These are phyloP conservation scores for Leptoteleia sp. DNA, from an alignment of 1,140 invertebrate genomes.

Conservation along the genomic window DNA sequence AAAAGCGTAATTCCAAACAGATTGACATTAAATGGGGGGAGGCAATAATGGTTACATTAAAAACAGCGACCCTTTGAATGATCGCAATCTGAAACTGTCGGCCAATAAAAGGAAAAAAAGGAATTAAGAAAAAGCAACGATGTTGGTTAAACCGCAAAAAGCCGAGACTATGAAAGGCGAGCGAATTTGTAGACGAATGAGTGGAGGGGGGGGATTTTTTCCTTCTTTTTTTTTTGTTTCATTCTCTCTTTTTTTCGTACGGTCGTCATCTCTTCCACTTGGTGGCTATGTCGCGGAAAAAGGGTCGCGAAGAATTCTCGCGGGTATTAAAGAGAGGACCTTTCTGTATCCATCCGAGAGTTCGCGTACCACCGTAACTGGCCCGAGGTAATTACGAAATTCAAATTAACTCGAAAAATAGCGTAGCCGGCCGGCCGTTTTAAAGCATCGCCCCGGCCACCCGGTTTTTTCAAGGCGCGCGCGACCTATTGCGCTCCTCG, in stretches of 20 bases:
- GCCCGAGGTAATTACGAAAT: slow-evolving; percentile 81
- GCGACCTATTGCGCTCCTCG: slow-evolving; percentile 72
- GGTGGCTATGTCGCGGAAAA: slow-evolving; percentile 63
- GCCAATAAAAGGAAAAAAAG: slow-evolving; percentile 23
- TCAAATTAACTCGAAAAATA: slow-evolving; percentile 82
- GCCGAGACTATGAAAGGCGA: slow-evolving; percentile 39
- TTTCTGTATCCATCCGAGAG: slow-evolving; percentile 77
- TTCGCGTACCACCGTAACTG: slow-evolving; percentile 70
- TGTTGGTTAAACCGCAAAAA: slow-evolving; percentile 36
- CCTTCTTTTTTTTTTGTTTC: too few relatives aligned
- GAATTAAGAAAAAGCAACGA: too few relatives aligned
- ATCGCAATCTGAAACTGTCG: slow-evolving; percentile 16
- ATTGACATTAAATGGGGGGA: too few relatives aligned
- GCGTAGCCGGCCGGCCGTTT: slow-evolving; percentile 75
- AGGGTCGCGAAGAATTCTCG: slow-evolving; percentile 74
- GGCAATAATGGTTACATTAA: neutral
- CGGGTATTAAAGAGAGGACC: slow-evolving; percentile 78
- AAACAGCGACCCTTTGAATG: slow-evolving; percentile 3
- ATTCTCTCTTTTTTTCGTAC: slow-evolving; percentile 58
- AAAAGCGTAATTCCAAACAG: too few relatives aligned
- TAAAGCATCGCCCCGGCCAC: slow-evolving; percentile 75
- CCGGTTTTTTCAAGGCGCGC: slow-evolving; percentile 77
- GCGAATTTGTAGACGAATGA: slow-evolving; percentile 46
- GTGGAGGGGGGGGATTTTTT: too few relatives aligned
- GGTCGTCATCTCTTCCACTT: slow-evolving; percentile 62